Conservation (phyloP, 2,113 vertebrate genomes). For the Dasyprocta punctata region DNA sequence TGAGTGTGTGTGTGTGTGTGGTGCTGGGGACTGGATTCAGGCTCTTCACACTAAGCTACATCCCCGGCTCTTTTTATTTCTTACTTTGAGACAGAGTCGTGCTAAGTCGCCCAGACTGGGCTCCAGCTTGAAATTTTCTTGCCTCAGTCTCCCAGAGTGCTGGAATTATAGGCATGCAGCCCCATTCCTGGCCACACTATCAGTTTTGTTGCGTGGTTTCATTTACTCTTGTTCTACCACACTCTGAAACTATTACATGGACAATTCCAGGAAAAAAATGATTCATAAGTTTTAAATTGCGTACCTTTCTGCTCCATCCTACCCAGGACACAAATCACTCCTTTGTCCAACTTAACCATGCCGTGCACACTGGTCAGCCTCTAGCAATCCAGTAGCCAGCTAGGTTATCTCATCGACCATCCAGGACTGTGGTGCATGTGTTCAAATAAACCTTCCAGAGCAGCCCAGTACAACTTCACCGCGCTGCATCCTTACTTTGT, state of each 20-base stretch:
- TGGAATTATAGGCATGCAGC: not conserved
- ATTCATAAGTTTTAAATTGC: too few species aligned
- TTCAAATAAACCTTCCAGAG: not conserved
- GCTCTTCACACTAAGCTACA: not conserved
- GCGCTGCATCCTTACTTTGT: not conserved
- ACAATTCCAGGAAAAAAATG: not conserved
- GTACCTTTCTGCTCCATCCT: not conserved
- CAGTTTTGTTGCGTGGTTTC: not conserved
- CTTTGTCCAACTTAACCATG: not conserved
- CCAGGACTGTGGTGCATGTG: not conserved
- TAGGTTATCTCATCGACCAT: not conserved
- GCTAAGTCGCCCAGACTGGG: too few species aligned
- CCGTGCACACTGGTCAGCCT: fast-evolving
- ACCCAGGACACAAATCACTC: not conserved
- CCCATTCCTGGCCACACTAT: not conserved
- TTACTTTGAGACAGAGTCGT: too few species aligned
- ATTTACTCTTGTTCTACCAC: not conserved
- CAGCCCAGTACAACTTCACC: too few species aligned
- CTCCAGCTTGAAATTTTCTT: not conserved
- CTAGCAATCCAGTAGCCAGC: not conserved
- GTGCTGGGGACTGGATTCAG: not conserved
- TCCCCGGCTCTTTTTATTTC: not conserved
- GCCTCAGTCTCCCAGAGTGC: not conserved
- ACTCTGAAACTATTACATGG: not conserved
- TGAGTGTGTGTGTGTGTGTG: not conserved